Base-by-base conservation (phyloP, 2,888 invertebrate species). In the Lysandra coridon region DNA sequence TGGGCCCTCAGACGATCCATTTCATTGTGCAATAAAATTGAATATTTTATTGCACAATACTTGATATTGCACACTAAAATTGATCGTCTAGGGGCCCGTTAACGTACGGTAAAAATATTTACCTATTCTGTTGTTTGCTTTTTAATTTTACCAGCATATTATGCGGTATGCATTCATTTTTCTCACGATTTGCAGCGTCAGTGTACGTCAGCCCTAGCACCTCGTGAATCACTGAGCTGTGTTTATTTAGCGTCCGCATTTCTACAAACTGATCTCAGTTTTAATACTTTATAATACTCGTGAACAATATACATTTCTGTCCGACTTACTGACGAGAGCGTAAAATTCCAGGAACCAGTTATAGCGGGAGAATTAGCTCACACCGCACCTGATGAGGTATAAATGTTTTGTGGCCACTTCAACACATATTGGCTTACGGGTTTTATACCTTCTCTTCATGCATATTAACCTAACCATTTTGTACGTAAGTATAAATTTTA, bases 251-350 rank as follows among this genome's bases (percentile, higher is more conserved):
- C 69, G 17, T 69, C 33, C 37, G 69, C 17, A 37, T 69, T 37
- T 69, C 69, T 64, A 64, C 64, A 64, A 69, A 69, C 69, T 69
- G 69, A 37, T 69, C 69, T 37, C 69, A 69, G 69, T 69, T 69
- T 69, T 64, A 64, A 64, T 69, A 69, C 33, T 33, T 37, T 69
- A 69, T 69, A 69, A 33, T 14, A 12, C 33, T 5, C 6, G 33
- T 14, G 64, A 64, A 69, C 69, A 69, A 69, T 69, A 69, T 62
- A 62, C 64, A 64, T 1, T 64, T 64, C 7, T 4, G 30, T 30
- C 30, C 12, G 30, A 23, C 64, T 64, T 64, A 7, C 23, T 30
- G 64, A 64, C 30, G 64, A 64, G 30, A 64, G 4, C 64, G 12
- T 12, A 10, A 64, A 30, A 30, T 30, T 4, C 64, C 64, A 12